Conservation (phyloP, 2,113 vertebrate species). For the Lepidothrix coronata region DNA sequence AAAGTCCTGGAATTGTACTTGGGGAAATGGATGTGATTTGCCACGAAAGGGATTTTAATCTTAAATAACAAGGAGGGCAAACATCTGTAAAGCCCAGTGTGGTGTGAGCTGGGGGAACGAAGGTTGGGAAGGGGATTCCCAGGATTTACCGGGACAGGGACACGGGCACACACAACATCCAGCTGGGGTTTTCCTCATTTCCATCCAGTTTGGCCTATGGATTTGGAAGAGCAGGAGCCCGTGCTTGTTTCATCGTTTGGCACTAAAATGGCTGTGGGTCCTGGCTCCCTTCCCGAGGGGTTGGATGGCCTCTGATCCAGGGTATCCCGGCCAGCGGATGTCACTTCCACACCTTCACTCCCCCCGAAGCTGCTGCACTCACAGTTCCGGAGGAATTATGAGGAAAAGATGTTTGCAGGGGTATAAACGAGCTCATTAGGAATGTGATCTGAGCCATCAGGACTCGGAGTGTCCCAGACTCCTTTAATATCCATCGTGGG, state of each 20-base stretch:
- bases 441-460: neutral
- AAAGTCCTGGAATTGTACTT: neutral
- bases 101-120: neutral
- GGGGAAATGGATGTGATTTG: neutral
- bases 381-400: neutral
- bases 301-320: rapidly evolving
- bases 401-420: rapidly evolving
- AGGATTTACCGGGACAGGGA: neutral
- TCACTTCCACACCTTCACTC: neutral
- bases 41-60: neutral
- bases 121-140: neutral
- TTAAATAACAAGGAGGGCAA: neutral
- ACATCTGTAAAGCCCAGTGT: neutral
- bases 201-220: neutral
- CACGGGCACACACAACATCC: neutral
- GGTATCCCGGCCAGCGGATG: rapidly evolving
- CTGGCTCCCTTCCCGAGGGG: neutral
- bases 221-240: neutral
- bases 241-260: neutral
- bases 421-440: neutral
- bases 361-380: rapidly evolving
- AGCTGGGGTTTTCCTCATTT: neutral
- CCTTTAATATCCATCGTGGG: neutral
- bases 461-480: neutral
- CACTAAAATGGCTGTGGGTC: neutral